These are phyloP conservation scores for Troides oblongomaculatus DNA, from an alignment of 2,888 invertebrate genomes.

Conservation along the genomic window DNA sequence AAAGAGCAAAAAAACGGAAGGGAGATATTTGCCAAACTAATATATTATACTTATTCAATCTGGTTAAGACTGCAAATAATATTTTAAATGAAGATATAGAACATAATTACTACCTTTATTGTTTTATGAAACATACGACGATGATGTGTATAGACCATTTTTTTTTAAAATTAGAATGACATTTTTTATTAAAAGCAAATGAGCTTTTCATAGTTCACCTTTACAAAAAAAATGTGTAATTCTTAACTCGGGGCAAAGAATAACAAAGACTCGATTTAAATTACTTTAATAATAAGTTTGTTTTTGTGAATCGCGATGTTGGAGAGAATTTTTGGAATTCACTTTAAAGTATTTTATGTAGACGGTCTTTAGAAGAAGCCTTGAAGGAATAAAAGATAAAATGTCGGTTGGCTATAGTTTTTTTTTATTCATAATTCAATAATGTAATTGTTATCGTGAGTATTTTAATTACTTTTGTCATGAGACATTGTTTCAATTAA, in stretches of 20 bases:
- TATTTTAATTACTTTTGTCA: no score
- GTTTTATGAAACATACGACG: not conserved
- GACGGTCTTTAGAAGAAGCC: conserved; percentile 63
- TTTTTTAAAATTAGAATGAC: conserved; percentile 36
- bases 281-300: conserved; percentile 70
- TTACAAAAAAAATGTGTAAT: conserved; percentile 49
- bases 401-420: conserved; percentile 28
- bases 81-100: not conserved
- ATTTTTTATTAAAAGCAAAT: conserved; percentile 1
- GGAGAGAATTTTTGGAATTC: conserved; percentile 72
- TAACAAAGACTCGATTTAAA: conserved; percentile 69
- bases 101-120: not conserved
- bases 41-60: no score
- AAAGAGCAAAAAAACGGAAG: no score
- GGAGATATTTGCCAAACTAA: no score
- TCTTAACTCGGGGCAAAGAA: conserved; percentile 57
- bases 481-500: no score
- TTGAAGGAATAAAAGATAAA: conserved; percentile 56
- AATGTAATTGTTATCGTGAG: not conserved
- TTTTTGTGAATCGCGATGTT: conserved; percentile 67
- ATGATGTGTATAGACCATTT: not conserved
- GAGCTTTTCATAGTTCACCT: conserved; percentile 38
- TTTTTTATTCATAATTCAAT: not conserved
- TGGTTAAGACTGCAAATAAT: not conserved
- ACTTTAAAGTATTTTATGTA: conserved; percentile 68